phyloP scores from a whole-genome alignment of 2,888 invertebrate species.

The Unio delphinus region DNA sequence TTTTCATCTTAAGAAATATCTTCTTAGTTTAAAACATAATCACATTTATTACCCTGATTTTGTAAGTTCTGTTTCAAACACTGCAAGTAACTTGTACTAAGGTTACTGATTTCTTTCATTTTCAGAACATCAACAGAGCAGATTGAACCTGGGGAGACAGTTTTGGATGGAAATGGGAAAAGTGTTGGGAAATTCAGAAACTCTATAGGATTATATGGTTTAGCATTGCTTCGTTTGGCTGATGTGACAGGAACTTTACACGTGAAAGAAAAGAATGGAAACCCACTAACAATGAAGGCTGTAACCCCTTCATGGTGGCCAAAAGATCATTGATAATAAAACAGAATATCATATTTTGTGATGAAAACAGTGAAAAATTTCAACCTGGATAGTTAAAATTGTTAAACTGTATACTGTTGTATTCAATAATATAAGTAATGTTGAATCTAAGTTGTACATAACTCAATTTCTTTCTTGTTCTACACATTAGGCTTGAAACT shows the following conservation, averaged over 20 bases:
- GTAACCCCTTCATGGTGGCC: slow-evolving; percentile 60
- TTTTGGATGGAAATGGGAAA: slow-evolving; percentile 68
- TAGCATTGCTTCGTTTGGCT: slow-evolving; percentile 53
- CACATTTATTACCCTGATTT: too few relatives aligned
- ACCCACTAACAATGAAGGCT: slow-evolving; percentile 29
- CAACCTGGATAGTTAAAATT: neutral
- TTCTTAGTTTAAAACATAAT: too few relatives aligned
- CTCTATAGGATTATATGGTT: slow-evolving; percentile 42
- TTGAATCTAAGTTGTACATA: too few relatives aligned
- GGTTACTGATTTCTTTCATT: slow-evolving; percentile 7
- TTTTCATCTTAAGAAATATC: too few relatives aligned
- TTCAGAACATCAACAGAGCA: slow-evolving; percentile 33
- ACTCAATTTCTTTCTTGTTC: too few relatives aligned
- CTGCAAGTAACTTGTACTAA: neutral
- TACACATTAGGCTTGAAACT: too few relatives aligned
- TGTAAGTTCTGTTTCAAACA: too few relatives aligned
- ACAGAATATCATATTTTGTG: slow-evolving; percentile 4
- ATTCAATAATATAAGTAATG: too few relatives aligned
- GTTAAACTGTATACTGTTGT: too few relatives aligned
- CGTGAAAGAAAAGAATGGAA: slow-evolving; percentile 29
- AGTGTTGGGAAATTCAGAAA: slow-evolving; percentile 80
- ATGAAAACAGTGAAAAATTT: neutral
- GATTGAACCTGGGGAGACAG: slow-evolving; percentile 37
- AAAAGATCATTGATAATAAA: slow-evolving; percentile 12
- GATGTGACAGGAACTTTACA: slow-evolving; percentile 38